These are phyloP conservation scores for Heliocidaris tuberculata DNA, from an alignment of 35 echinoderm and acorn worm species.

Conservation along the genomic window DNA sequence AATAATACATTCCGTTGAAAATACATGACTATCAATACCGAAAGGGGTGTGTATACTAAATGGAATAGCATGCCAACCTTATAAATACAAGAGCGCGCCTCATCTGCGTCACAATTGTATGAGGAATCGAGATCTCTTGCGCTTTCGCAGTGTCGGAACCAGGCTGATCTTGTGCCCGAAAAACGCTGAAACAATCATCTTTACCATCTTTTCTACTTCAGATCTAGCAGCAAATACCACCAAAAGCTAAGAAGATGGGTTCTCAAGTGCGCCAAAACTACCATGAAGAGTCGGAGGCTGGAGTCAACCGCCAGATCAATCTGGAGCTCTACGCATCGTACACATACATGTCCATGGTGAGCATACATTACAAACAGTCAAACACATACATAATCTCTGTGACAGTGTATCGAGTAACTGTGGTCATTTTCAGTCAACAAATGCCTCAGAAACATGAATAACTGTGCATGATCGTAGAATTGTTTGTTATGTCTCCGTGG, in stretches of 20 bases:
- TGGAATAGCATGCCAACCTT: background rate
- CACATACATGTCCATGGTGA: constrained; percentile 86
- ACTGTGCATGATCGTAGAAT: background rate
- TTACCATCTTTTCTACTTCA: constrained; percentile 2
- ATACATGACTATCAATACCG: background rate
- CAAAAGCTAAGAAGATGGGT: constrained; percentile 52
- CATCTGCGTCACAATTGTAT: background rate
- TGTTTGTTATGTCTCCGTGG: background rate
- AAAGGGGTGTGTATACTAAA: background rate
- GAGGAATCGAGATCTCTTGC: constrained; percentile 50
- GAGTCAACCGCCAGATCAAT: constrained; percentile 97
- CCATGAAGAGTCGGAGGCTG: constrained; percentile 76
- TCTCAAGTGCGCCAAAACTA: constrained; percentile 77
- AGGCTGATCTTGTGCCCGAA: constrained; percentile 51
- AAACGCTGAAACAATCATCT: background rate
- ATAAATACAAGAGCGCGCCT: constrained; percentile 30
- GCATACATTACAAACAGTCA: constrained; percentile 46
- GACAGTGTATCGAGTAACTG: background rate
- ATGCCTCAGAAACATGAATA: background rate
- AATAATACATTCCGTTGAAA: no score
- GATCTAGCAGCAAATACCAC: constrained; percentile 1
- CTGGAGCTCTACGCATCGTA: constrained; percentile 92
- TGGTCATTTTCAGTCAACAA: background rate
- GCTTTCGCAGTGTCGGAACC: constrained; percentile 51
- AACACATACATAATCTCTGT: background rate